Evolutionary conservation across 2,888 invertebrate species (phyloP).

Genomic region (Entomobrya multifasciata): DNA sequence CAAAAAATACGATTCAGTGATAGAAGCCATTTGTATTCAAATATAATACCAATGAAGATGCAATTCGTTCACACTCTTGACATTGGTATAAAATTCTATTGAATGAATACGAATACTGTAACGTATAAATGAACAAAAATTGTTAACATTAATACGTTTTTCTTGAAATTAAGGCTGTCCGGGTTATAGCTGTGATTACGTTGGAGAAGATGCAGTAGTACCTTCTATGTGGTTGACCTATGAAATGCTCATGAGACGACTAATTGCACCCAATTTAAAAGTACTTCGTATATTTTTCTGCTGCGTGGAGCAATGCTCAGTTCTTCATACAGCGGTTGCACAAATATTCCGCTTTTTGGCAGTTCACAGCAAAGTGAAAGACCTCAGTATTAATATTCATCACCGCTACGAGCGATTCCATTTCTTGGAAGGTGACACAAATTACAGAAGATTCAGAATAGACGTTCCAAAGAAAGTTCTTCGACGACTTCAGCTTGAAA

Average conservation of each 20-base stretch:
- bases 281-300: constrained; percentile 49
- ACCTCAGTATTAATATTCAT: constrained; percentile 39
- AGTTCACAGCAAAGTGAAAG: constrained; percentile 5
- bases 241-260: constrained; percentile 34
- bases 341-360: constrained; percentile 52
- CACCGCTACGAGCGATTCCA: constrained; percentile 54
- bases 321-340: constrained; percentile 23
- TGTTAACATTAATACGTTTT: too few species aligned
- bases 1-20: constrained; percentile 31
- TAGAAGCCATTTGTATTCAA: constrained; percentile 44
- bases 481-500: constrained; percentile 20
- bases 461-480: constrained; percentile 50
- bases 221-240: constrained; percentile 43
- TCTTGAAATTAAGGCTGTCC: constrained; percentile 46
- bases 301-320: constrained; percentile 36
- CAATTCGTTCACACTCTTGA: constrained; percentile 25
- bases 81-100: constrained; percentile 17
- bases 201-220: constrained; percentile 6
- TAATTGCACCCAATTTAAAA: constrained; percentile 30
- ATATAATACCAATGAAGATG: constrained; percentile 27
- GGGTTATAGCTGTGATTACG: constrained; percentile 31
- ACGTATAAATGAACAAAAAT: too few species aligned
- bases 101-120: too few species aligned
- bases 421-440: constrained; percentile 39
- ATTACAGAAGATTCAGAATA: constrained; percentile 35